Evolutionary conservation across 2,113 vertebrate genomes (phyloP), one percentile per base, ranked within the genome.

Genomic region (Felis chaus): DNA sequence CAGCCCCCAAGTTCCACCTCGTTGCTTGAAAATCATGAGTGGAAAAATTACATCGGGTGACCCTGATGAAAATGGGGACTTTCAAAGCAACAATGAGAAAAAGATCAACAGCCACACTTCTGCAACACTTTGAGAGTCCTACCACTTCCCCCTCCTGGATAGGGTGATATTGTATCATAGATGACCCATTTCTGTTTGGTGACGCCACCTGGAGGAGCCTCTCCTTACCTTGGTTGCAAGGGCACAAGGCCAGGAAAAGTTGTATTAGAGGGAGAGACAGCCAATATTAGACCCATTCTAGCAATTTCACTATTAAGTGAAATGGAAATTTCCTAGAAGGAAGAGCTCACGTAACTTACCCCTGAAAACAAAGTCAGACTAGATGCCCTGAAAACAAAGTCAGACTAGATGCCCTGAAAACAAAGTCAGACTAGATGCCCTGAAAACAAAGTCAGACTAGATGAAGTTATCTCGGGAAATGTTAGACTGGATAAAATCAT

Each of bases 271-370:
- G 25, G 36, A 83, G 53, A 91, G 29, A 66, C 18, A 14, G 55
- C 87, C 89, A 66, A 33, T 66, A 65, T 45, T 8, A 61, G 36
- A 3, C 21, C 33, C 23, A 41, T 39, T 53, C 48, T 53, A 92
- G 91, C 45, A 76, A 53, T 76, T 53, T 84, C 65, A 80, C 41
- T 96, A 11, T 92, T 61, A 48, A n/a, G 29, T 53, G 61, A 88
- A 29, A 53, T 89, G 96, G 90, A 95, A 89, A 97, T 94, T 96
- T 95, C 96, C 90, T 36, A 66, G 16, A 71, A 92, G 74, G 31
- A 65, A 92, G 36, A 89, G 79, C 5, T 71, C n/a, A 41, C 31
- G 36, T 33, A 92, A 65, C 57, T 71, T 82, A 92, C 1, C 19
- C 15, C 39, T 68, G 45, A 87, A 81, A 89, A 88, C 15, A 73